Percentiles rank a stretch among this genome's conserved stretches.
Conservation (phyloP, 1,140 invertebrate genomes). For the Drosophila sp. region DNA sequence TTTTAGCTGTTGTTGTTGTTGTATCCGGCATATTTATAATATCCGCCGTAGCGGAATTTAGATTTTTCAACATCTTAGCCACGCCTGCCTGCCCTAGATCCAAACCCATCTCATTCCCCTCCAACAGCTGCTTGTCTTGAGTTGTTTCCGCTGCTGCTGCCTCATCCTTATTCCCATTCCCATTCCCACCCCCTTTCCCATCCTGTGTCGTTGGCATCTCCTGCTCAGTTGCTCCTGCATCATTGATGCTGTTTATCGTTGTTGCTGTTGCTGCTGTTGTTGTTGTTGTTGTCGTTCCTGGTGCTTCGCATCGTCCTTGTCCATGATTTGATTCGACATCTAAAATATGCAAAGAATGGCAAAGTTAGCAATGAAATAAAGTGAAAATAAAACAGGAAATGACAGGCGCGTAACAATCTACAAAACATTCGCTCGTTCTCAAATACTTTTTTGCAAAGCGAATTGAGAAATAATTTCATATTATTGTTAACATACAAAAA, state of each 20-base stretch:
- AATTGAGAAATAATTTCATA: constrained; percentile 80
- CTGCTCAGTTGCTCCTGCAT: constrained; percentile 55
- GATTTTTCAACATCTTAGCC: constrained; percentile 71
- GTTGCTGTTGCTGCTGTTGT: constrained; percentile 27
- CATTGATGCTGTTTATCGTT: constrained; percentile 65
- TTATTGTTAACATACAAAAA: constrained; percentile 64
- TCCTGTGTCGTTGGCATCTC: constrained; percentile 8
- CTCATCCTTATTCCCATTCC: background rate
- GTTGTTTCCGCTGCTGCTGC: constrained; percentile 27
- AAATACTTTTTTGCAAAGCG: constrained; percentile 53
- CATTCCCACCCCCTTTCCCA: background rate
- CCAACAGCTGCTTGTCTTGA: constrained; percentile 29
- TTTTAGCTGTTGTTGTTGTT: constrained; percentile 28
- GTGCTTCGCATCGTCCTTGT: constrained; percentile 47
- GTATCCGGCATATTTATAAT: constrained; percentile 77
- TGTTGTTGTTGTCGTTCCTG: constrained; percentile 24
- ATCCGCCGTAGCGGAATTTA: constrained; percentile 72
- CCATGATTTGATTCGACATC: constrained; percentile 80
- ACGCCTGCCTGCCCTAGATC: constrained; percentile 28
- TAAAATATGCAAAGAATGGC: constrained; percentile 78
- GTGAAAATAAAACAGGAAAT: constrained; percentile 81
- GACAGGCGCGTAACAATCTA: constrained; percentile 65
- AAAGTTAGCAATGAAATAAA: constrained; percentile 67
- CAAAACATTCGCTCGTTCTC: constrained; percentile 59
- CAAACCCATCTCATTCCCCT: constrained; percentile 7